Evolutionary conservation across 2,888 invertebrate species (phyloP).

Genomic region (Eupithecia insigniata): DNA sequence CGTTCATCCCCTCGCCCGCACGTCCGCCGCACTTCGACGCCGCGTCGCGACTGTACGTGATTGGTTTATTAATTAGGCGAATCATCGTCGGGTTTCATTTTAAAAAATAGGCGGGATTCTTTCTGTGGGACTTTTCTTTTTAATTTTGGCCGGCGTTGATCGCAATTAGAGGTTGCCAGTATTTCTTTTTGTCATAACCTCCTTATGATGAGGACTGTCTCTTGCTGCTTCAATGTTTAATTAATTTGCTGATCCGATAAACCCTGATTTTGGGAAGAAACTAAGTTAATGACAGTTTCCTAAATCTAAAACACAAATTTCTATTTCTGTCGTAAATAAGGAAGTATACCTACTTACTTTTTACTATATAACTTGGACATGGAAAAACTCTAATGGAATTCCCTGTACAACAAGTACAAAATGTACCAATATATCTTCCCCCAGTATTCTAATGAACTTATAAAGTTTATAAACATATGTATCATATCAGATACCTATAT

Average conservation of each 20-base stretch:
- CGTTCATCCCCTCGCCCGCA: slow-evolving; percentile 83
- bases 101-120: slow-evolving; percentile 85
- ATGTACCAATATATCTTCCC: background rate
- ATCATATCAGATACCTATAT: background rate
- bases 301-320: background rate
- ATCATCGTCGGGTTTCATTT: slow-evolving; percentile 80
- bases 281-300: background rate
- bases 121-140: slow-evolving; percentile 81
- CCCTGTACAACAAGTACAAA: background rate
- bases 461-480: background rate
- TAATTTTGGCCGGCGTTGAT: slow-evolving; percentile 80
- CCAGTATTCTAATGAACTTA: background rate
- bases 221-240: slow-evolving; percentile 60
- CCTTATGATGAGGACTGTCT: slow-evolving; percentile 64
- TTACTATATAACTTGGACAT: background rate
- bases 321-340: background rate
- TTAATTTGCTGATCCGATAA: slow-evolving; percentile 60
- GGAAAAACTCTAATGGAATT: background rate
- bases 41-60: slow-evolving; percentile 84
- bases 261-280: background rate
- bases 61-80: slow-evolving; percentile 85
- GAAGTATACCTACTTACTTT: background rate
- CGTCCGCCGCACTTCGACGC: slow-evolving; percentile 82
- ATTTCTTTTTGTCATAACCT: slow-evolving; percentile 76
- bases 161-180: slow-evolving; percentile 79